A percentile compares a stretch with the other conserved stretches of the same genome.
These are phyloP conservation scores for Tinea pellionella DNA, from an alignment of 2,888 invertebrate species.

Conservation along the genomic window DNA sequence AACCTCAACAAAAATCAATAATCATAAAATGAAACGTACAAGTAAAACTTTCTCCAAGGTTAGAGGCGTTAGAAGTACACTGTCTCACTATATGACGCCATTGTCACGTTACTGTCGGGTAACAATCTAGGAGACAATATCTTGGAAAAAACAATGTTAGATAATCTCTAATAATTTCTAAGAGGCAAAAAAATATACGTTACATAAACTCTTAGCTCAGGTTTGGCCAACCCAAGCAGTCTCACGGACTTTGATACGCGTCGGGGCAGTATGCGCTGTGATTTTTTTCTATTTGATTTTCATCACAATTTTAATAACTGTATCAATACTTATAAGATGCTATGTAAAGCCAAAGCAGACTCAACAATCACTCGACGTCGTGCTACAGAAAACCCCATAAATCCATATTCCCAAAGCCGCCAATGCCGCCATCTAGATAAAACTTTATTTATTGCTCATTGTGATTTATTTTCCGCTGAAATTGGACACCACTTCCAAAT, in stretches of 20 bases:
- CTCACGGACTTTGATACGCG: too few relatives aligned
- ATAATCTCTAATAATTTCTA: too few relatives aligned
- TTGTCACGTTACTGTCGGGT: background rate
- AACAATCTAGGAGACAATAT: background rate
- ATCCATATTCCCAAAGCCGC: conserved; percentile 38
- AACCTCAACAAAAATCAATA: conserved; percentile 6
- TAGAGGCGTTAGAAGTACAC: background rate
- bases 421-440: conserved; percentile 42
- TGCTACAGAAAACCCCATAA: conserved; percentile 38
- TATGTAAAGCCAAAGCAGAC: background rate
- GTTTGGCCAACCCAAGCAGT: too few relatives aligned
- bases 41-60: background rate
- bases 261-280: too few relatives aligned
- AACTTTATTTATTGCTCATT: conserved; percentile 44
- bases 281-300: background rate
- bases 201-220: too few relatives aligned
- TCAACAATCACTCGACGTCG: conserved; percentile 23
- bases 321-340: background rate
- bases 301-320: background rate
- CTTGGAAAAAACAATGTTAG: background rate
- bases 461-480: conserved; percentile 32
- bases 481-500: conserved; percentile 22
- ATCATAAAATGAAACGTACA: background rate
- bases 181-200: too few relatives aligned
- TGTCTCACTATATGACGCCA: too few relatives aligned